Base-by-base conservation (phyloP, 1,140 invertebrate genomes). In the Glossosoma conforme region DNA sequence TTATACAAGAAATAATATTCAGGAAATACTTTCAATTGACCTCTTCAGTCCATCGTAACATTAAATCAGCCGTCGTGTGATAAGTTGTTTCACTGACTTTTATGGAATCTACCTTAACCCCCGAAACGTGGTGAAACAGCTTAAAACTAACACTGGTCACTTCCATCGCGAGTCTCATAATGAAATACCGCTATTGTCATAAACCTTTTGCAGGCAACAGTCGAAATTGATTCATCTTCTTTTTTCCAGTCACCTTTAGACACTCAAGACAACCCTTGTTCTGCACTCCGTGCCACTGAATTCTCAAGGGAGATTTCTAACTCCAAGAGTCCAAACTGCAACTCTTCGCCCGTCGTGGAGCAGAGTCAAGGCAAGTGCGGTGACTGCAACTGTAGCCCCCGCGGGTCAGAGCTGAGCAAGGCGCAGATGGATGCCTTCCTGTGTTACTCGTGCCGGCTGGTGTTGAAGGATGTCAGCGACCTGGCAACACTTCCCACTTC, bases 231-330 rank as follows among this genome's bases (percentile, higher is more conserved):
- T n/a, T n/a, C n/a, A 41, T 14, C 15, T 21, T 25, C 47, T 44
- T 60, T 57, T 30, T 69, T 74, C 58, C 53, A 74, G 72, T 69
- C 65, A 40, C 45, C 38, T 4, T 42, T 72, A 40, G 56, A 60
- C 28, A 58, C 38, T 4, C 56, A 65, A 18, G 21, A 30, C n/a
- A 33, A 45, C 1, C 64, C 64, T 19, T 51, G 70, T 19, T 67
- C 68, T 44, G 68, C 72, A 22, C 53, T 69, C 14, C 60, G 70
- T 51, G 72, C 70, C 32, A 71, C 65, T 33, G 61, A 61, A 17
- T 66, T 68, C 52, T 74, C 71, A 49, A 68, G 61, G 60, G 58
- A 60, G 35, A 62, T 72, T 28, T 74, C 69, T 38, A 56, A 40
- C n/a, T 40, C 17, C 17, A 41, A 57, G 20, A 22, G 3, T n/a